Evolutionary conservation across 2,797 vertebrate genomes (phyloP).

Genomic region (Halcyon chelicuti): DNA sequence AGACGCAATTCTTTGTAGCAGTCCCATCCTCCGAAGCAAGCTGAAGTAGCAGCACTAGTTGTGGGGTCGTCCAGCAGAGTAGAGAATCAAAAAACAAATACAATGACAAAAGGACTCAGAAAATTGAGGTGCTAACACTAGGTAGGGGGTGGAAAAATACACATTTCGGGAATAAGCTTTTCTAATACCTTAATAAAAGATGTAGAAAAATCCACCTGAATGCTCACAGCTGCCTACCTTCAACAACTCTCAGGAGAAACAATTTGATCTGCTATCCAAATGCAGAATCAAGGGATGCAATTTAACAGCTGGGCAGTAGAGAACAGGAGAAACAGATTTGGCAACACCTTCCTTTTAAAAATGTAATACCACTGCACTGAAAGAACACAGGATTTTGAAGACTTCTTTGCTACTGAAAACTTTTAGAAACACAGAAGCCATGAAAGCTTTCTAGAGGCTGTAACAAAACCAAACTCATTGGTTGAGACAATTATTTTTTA

Average conservation of each 20-base stretch:
- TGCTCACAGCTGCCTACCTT: not conserved
- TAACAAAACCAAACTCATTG: not conserved
- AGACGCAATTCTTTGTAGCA: not conserved
- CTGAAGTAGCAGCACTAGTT: not conserved
- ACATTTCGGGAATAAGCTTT: not conserved
- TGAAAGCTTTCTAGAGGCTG: not conserved
- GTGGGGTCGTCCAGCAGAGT: not conserved
- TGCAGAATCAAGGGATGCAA: not conserved
- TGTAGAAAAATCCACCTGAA: not conserved
- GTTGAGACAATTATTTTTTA: not conserved
- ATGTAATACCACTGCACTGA: not conserved
- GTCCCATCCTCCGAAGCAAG: not conserved
- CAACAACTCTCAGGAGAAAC: not conserved
- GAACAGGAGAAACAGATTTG: not conserved
- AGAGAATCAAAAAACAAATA: not conserved
- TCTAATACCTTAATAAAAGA: not conserved
- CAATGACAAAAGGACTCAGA: not conserved
- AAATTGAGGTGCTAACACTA: not conserved
- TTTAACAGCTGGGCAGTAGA: not conserved
- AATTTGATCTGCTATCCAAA: not conserved
- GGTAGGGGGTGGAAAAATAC: not conserved
- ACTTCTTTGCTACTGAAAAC: not conserved
- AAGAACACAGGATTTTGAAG: not conserved
- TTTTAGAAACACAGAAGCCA: not conserved
- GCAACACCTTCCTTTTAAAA: not conserved